Conservation (phyloP, 2,797 vertebrate genomes). For the Platalea minor region DNA sequence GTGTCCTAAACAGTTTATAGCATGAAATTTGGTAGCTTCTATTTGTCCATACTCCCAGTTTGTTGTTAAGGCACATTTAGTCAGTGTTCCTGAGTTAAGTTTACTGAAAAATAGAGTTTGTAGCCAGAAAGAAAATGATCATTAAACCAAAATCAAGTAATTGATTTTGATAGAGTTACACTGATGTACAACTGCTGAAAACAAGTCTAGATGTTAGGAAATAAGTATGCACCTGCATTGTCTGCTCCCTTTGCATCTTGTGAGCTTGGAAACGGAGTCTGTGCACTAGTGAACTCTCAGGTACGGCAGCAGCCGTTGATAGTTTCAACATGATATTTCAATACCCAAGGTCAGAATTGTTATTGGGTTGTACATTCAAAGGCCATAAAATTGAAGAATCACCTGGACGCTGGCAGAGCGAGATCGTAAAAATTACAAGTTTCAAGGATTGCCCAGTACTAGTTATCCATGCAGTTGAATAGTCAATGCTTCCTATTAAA, state of each 20-base stretch:
- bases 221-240: not conserved
- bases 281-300: not conserved
- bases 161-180: not conserved
- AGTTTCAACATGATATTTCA: not conserved
- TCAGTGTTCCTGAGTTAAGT: not conserved
- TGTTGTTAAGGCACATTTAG: not conserved
- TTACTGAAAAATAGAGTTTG: not conserved
- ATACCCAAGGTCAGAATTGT: not conserved
- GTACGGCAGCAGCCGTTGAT: not conserved
- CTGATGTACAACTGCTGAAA: not conserved
- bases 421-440: not conserved
- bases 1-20: not conserved
- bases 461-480: not conserved
- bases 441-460: not conserved
- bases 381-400: not conserved
- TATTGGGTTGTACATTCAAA: not conserved
- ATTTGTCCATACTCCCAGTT: not conserved
- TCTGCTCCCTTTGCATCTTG: not conserved
- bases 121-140: not conserved
- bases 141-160: not conserved
- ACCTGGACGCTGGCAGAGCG: not conserved
- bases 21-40: not conserved
- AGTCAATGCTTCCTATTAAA: not conserved
- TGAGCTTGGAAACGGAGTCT: not conserved
- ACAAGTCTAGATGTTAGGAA: not conserved